Evolutionary conservation across 2,888 invertebrate genomes (phyloP).

Genomic region (Dinocampus coccinellae): DNA sequence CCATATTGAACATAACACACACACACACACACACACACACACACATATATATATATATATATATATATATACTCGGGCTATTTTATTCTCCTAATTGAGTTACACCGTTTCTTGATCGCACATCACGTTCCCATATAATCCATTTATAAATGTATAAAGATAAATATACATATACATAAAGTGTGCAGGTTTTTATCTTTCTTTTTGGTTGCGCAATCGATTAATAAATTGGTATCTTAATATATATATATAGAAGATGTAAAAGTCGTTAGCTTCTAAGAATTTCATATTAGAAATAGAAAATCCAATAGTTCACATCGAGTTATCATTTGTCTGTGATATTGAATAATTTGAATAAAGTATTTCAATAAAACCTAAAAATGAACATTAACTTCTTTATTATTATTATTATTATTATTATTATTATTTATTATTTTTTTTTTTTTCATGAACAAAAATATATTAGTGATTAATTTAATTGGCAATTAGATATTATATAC

Average conservation of each 20-base stretch:
- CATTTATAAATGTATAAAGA: background rate
- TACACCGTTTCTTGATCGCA: conserved; percentile 40
- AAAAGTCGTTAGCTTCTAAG: conserved; percentile 17
- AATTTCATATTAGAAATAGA: background rate
- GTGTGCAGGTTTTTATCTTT: background rate
- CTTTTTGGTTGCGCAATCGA: conserved; percentile 37
- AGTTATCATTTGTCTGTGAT: background rate
- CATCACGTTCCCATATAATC: conserved; percentile 30
- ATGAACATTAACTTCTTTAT: too few species aligned
- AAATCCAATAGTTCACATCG: background rate
- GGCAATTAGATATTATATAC: background rate
- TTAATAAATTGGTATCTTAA: conserved; percentile 37
- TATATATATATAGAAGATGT: conserved; percentile 27
- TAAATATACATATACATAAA: background rate
- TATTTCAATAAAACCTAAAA: too few species aligned
- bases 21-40: background rate
- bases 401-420: too few species aligned
- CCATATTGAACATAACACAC: conserved; percentile 31
- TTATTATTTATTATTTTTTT: background rate
- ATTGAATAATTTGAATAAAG: background rate
- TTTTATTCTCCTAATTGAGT: conserved; percentile 47
- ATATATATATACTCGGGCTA: too few species aligned
- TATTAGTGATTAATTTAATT: background rate
- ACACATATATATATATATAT: too few species aligned
- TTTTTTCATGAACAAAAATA: background rate